phyloP scores from a whole-genome alignment of 2,888 invertebrate species.

The Drosophila algonquin region DNA sequence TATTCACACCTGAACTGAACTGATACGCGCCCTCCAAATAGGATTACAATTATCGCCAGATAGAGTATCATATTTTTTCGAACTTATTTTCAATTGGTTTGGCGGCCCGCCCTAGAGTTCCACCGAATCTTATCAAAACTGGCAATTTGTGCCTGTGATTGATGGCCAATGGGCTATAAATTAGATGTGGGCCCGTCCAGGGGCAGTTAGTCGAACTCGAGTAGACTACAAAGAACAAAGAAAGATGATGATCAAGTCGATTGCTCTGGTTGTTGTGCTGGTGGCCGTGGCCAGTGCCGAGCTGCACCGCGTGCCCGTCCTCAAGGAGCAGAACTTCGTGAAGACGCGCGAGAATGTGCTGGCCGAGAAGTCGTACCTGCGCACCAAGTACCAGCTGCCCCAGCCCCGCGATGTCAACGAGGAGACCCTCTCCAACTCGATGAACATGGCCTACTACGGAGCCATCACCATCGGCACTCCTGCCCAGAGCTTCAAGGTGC shows the following conservation, averaged over 20 bases:
- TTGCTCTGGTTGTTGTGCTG: slow-evolving; percentile 55
- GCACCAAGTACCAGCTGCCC: slow-evolving; percentile 61
- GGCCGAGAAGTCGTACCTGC: slow-evolving; percentile 60
- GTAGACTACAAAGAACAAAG: slow-evolving; percentile 50
- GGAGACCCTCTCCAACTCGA: slow-evolving; percentile 90
- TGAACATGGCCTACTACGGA: slow-evolving; percentile 98
- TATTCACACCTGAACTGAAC: slow-evolving; percentile 19
- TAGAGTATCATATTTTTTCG: neutral
- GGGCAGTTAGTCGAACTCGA: slow-evolving; percentile 59
- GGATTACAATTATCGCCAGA: slow-evolving; percentile 38
- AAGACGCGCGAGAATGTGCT: slow-evolving; percentile 61
- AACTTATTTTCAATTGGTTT: neutral
- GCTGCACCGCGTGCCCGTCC: slow-evolving; percentile 70
- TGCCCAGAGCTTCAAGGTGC: slow-evolving; percentile 94
- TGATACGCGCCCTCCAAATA: slow-evolving; percentile 13
- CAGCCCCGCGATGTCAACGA: slow-evolving; percentile 43
- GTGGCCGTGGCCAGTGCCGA: slow-evolving; percentile 71
- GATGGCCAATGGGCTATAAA: slow-evolving; percentile 39
- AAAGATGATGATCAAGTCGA: slow-evolving; percentile 54
- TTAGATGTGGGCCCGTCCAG: slow-evolving; percentile 8
- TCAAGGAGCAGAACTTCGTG: slow-evolving; percentile 65
- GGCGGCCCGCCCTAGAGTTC: neutral
- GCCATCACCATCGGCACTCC: slow-evolving; percentile 95
- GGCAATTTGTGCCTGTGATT: slow-evolving; percentile 31
- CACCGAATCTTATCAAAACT: slow-evolving; percentile 28